phyloP scores from a whole-genome alignment of 1,140 invertebrate genomes.

The Leptinotarsa lineolata region DNA sequence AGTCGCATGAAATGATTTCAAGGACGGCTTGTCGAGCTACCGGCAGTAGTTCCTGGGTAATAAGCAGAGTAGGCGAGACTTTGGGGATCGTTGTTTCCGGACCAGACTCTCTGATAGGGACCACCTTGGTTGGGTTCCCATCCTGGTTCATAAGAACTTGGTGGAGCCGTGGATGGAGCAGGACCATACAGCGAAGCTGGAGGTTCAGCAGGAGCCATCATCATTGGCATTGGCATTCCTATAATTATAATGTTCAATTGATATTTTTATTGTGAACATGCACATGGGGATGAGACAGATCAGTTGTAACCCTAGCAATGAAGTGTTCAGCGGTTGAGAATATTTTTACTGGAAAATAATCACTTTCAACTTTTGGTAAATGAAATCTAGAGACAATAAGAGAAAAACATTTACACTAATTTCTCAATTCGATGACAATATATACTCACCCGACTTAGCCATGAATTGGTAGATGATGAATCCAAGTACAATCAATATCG shows the following conservation, averaged over 20 bases:
- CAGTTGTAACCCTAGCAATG: too few relatives aligned
- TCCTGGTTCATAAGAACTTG: slow-evolving; percentile 67
- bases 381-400: background rate
- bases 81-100: slow-evolving; percentile 61
- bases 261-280: too few relatives aligned
- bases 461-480: slow-evolving; percentile 78
- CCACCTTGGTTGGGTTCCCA: slow-evolving; percentile 72
- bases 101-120: slow-evolving; percentile 76
- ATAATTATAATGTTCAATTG: slow-evolving; percentile 24
- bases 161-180: slow-evolving; percentile 62
- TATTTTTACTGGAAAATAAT: background rate
- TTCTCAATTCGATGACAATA: background rate
- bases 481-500: slow-evolving; percentile 75
- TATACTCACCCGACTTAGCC: slow-evolving; percentile 62
- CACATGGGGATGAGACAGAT: too few relatives aligned
- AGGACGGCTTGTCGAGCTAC: slow-evolving; percentile 41
- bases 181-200: slow-evolving; percentile 66
- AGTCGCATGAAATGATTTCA: background rate
- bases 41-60: slow-evolving; percentile 61
- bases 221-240: slow-evolving; percentile 76
- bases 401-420: background rate
- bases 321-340: too few relatives aligned
- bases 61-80: slow-evolving; percentile 80
- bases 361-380: background rate
- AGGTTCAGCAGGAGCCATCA: slow-evolving; percentile 59